A percentile compares a stretch with the other conserved stretches of the same genome.
phyloP scores from a whole-genome alignment of 2,797 vertebrate genomes.

The Cirrhinus molitorella region DNA sequence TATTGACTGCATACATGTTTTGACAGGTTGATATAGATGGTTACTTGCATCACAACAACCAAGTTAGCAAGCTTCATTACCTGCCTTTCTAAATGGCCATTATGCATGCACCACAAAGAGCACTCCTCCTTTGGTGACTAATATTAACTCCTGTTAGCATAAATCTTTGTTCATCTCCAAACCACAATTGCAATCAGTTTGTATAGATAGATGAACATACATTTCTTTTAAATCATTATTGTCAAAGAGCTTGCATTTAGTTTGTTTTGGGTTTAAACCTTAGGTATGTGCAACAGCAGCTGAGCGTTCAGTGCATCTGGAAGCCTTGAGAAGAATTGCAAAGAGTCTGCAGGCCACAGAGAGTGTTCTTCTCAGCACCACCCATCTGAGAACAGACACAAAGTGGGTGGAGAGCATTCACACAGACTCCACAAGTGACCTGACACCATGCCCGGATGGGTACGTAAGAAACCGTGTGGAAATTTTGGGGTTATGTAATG shows the following conservation, averaged over 20 bases:
- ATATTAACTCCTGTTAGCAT: not conserved
- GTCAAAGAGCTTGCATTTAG: not conserved
- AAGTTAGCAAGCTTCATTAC: conserved; percentile 19
- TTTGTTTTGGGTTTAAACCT: conserved; percentile 24
- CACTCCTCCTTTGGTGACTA: not conserved
- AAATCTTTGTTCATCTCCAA: not conserved
- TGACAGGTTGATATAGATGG: not conserved
- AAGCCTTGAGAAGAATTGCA: conserved; percentile 69
- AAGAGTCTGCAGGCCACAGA: conserved; percentile 68
- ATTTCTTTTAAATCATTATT: not conserved
- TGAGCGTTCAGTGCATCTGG: conserved; percentile 65
- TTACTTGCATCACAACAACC: conserved; percentile 1
- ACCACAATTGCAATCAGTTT: not conserved
- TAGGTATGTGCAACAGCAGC: conserved; percentile 76
- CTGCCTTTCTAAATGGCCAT: conserved; percentile 14
- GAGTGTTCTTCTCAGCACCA: conserved; percentile 58
- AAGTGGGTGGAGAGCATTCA: conserved; percentile 70
- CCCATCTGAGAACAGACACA: conserved; percentile 69
- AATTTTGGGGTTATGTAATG: not conserved
- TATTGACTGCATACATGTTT: conserved; percentile 39
- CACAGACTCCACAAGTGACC: not conserved
- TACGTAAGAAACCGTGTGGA: conserved; percentile 34
- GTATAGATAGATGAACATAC: not conserved
- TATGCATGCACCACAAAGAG: conserved; percentile 25
- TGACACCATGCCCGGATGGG: conserved; percentile 50